Evolutionary conservation across 2,888 invertebrate genomes (phyloP).

Genomic region (Melanotus villosus): DNA sequence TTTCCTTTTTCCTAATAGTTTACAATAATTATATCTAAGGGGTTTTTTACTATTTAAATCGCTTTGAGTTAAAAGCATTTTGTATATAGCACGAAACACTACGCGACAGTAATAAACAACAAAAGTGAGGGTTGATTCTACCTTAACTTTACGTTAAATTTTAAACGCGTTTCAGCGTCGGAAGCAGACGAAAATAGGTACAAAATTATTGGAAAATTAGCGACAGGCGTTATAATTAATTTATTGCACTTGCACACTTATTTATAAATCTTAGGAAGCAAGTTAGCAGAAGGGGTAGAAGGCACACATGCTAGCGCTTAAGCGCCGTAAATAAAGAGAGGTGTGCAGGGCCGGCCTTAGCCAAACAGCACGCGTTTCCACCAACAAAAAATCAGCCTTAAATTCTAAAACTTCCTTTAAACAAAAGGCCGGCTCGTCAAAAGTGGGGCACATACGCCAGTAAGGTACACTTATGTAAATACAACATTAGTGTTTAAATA

Average conservation of each 20-base stretch:
- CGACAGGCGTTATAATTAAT: constrained; percentile 26
- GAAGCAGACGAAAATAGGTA: constrained; percentile 22
- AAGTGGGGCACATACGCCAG: constrained; percentile 22
- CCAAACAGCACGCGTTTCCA: too few species aligned
- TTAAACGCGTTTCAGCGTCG: constrained; percentile 8
- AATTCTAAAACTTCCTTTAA: too few species aligned
- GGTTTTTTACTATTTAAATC: constrained; percentile 2
- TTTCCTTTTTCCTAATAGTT: constrained; percentile 9
- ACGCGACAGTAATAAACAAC: constrained; percentile 13
- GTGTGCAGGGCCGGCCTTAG: constrained; percentile 21
- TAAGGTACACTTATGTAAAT: constrained; percentile 40
- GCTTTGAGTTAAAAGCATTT: constrained; percentile 2
- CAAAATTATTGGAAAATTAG: constrained; percentile 16
- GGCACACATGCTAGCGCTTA: constrained; percentile 51
- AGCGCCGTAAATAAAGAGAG: constrained; percentile 33
- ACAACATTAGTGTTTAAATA: constrained; percentile 14
- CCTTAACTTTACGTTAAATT: constrained; percentile 16
- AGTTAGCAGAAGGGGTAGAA: constrained; percentile 43
- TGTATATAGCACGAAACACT: constrained; percentile 2
- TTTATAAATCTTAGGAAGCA: constrained; percentile 30
- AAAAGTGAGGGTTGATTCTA: constrained; percentile 13
- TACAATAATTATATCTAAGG: constrained; percentile 16
- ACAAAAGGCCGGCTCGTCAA: background rate
- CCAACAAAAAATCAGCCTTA: too few species aligned
- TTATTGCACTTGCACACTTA: constrained; percentile 35